Percentiles rank a stretch among this genome's conserved stretches.
These are phyloP conservation scores for Chloroceryle aenea DNA, from an alignment of 2,113 vertebrate genomes.

Conservation along the genomic window DNA sequence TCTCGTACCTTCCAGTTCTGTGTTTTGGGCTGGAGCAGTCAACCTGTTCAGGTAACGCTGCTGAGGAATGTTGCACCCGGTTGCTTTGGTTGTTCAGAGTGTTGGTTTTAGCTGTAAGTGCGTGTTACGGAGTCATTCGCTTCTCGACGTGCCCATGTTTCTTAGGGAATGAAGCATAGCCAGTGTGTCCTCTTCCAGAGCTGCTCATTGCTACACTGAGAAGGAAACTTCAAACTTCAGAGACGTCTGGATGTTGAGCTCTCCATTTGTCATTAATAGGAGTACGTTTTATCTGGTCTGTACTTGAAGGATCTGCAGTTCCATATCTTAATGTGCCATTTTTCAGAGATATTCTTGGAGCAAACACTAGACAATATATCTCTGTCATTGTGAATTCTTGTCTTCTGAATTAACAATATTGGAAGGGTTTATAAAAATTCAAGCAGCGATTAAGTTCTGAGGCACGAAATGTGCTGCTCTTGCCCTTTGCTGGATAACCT, in stretches of 20 bases:
- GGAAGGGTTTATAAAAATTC: slow-evolving; percentile 22
- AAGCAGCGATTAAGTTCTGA: neutral
- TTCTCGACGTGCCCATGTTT: neutral
- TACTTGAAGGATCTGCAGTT: neutral
- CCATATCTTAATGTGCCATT: neutral
- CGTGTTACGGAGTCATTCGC: neutral
- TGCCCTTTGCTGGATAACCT: neutral
- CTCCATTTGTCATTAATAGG: neutral
- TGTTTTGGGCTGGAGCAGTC: neutral
- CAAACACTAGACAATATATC: neutral
- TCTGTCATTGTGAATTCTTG: neutral
- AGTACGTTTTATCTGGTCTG: neutral
- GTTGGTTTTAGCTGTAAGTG: neutral
- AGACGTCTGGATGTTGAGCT: neutral
- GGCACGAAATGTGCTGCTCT: neutral
- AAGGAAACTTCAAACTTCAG: neutral
- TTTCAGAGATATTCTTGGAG: neutral
- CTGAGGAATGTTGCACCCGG: neutral
- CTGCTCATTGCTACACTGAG: neutral
- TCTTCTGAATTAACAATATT: slow-evolving; percentile 2
- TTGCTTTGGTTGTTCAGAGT: neutral
- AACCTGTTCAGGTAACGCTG: neutral
- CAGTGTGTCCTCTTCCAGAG: neutral
- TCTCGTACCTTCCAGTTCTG: neutral
- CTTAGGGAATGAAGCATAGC: neutral